Base-by-base conservation (phyloP, 2,113 vertebrate genomes). In the Spilogale gracilis region DNA sequence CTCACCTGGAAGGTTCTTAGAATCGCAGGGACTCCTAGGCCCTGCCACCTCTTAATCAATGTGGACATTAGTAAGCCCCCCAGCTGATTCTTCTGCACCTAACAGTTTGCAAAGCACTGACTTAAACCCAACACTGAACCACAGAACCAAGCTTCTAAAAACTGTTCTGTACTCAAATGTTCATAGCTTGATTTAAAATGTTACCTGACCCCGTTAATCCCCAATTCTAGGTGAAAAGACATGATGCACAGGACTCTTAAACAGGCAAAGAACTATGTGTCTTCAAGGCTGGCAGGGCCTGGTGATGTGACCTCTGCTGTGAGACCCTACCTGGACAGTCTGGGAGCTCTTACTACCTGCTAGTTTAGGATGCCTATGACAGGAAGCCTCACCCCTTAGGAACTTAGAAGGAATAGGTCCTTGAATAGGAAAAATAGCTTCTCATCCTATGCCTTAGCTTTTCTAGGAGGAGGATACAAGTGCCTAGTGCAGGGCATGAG, bases 281-380 rank as follows among this genome's bases (percentile, higher is more conserved):
- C 76, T 88, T 71, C 45, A 23, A 67, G 27, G 7, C 14, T 21
- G 1, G 6, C 18, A 11, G 27, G 8, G 27, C 13, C 43, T 18
- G n/a, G 76, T 65, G 74, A 60, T 3, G 25, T 17, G 2, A 6
- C 20, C 23, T 17, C 43, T n/a, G 21, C 20, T 38, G 21, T 52
- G 11, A 14, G 16, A 11, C 16, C 21, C 8, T 5, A 3, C 6
- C 21, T 30, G 0, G 21, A 65, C 30, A 2, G 4, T 3, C 4
- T 23, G 25, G 8, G 58, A n/a, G 38, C 60, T 90, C 38, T 63
- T 60, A 69, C 9, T 10, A 45, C 43, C 38, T 48, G 25, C 65
- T 63, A 16, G 7, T n/a, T 50, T 13, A 7, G 8, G 6, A 23
- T 16, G 6, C 38, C 12, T 30, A 12, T 1, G 0, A 30, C 63